These are phyloP conservation scores for Tridacna crocea DNA, from an alignment of 2,888 invertebrate species.

Conservation along the genomic window DNA sequence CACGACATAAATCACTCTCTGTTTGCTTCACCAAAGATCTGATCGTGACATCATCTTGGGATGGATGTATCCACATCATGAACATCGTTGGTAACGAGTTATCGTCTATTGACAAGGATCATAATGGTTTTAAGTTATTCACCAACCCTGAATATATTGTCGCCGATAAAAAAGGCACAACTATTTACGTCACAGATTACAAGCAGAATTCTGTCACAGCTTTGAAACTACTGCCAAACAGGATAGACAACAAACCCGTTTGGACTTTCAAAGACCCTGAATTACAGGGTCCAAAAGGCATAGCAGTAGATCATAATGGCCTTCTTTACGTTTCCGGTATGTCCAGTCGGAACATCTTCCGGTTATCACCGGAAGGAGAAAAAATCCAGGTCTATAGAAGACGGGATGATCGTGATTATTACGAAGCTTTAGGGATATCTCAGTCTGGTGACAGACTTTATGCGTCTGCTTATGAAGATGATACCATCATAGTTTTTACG, in stretches of 20 bases:
- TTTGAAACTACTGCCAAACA: slow-evolving; percentile 42
- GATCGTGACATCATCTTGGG: slow-evolving; percentile 55
- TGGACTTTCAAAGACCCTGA: slow-evolving; percentile 55
- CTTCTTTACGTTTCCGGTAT: slow-evolving; percentile 59
- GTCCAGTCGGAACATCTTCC: slow-evolving; percentile 57
- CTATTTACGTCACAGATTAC: slow-evolving; percentile 54
- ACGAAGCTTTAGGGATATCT: slow-evolving; percentile 54
- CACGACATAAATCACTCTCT: slow-evolving; percentile 52
- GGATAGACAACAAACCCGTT: slow-evolving; percentile 47
- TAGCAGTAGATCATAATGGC: slow-evolving; percentile 44
- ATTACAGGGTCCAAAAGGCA: slow-evolving; percentile 53
- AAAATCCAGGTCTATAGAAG: slow-evolving; percentile 52
- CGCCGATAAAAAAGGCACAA: slow-evolving; percentile 41
- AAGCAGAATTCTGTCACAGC: slow-evolving; percentile 53
- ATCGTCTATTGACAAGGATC: slow-evolving; percentile 32
- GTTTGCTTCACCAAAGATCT: slow-evolving; percentile 51
- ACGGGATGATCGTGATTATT: slow-evolving; percentile 53
- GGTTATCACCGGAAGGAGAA: slow-evolving; percentile 51
- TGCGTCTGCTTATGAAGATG: slow-evolving; percentile 57
- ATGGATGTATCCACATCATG: slow-evolving; percentile 54
- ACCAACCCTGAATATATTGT: slow-evolving; percentile 58
- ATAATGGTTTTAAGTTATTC: slow-evolving; percentile 46
- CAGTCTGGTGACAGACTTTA: slow-evolving; percentile 44
- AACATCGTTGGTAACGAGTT: slow-evolving; percentile 49
- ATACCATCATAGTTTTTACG: slow-evolving; percentile 47